Percentiles rank a stretch among this genome's conserved stretches.
Conservation (phyloP, 2,888 invertebrate genomes). For the Muscina levida region DNA sequence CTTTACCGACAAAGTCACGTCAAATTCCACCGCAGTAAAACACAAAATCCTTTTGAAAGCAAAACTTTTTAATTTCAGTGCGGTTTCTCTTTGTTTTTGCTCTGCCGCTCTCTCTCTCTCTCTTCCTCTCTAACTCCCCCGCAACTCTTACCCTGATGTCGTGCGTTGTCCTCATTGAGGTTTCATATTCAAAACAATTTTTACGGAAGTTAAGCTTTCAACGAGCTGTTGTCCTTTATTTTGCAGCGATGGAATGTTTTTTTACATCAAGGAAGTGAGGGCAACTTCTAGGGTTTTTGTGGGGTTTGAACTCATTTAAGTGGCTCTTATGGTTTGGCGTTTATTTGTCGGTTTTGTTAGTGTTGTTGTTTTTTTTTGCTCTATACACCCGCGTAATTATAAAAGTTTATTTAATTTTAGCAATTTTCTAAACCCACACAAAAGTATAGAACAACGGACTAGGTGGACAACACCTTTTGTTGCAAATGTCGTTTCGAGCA, state of each 20-base stretch:
- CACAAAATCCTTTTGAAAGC: slow-evolving; percentile 28
- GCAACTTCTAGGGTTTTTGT: not conserved
- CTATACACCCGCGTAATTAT: slow-evolving; percentile 56
- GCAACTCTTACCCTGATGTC: not conserved
- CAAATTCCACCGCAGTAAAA: slow-evolving; percentile 33
- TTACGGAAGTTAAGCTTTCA: slow-evolving; percentile 61
- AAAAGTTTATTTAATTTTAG: slow-evolving; percentile 61
- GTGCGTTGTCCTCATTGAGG: slow-evolving; percentile 10
- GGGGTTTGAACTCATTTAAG: slow-evolving; percentile 53
- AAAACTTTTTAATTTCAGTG: slow-evolving; percentile 30
- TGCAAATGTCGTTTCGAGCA: slow-evolving; percentile 48
- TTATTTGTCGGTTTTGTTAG: too few relatives aligned
- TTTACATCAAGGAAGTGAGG: too few relatives aligned
- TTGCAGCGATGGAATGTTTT: slow-evolving; percentile 24
- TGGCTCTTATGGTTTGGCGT: slow-evolving; percentile 38
- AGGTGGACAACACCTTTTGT: slow-evolving; percentile 57
- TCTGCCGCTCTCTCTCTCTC: too few relatives aligned
- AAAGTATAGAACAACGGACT: slow-evolving; percentile 2
- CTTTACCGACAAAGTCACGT: slow-evolving; percentile 34
- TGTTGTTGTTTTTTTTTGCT: not conserved
- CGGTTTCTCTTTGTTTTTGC: not conserved
- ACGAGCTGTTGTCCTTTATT: slow-evolving; percentile 54
- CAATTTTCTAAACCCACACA: slow-evolving; percentile 51
- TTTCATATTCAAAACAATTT: slow-evolving; percentile 59
- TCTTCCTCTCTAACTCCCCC: too few relatives aligned